phyloP scores from a whole-genome alignment of 1,140 invertebrate genomes.

The Brachionus angularis region DNA sequence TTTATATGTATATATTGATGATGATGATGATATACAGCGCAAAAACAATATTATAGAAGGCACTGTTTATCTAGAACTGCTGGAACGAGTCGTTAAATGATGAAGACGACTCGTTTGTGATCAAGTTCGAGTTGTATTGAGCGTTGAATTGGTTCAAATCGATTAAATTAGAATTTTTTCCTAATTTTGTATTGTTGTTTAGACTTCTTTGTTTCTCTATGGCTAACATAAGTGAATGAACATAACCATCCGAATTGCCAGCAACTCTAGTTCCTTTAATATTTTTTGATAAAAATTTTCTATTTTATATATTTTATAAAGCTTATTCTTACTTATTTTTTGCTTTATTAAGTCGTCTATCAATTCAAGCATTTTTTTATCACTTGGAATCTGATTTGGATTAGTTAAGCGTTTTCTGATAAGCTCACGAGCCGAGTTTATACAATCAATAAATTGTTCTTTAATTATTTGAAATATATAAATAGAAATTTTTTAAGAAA shows the following conservation, averaged over 20 bases:
- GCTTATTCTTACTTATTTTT: slow-evolving; percentile 38
- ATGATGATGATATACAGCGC: background rate
- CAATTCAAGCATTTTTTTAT: slow-evolving; percentile 23
- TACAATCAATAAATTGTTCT: slow-evolving; percentile 43
- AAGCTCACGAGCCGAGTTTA: slow-evolving; percentile 29
- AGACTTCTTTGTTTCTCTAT: slow-evolving; percentile 12
- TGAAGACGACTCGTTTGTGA: slow-evolving; percentile 1
- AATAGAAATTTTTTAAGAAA: background rate
- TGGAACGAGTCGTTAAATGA: slow-evolving; percentile 27
- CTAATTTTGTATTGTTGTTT: background rate
- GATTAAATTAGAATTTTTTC: slow-evolving; percentile 24
- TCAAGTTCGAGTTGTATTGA: background rate
- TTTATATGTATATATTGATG: background rate
- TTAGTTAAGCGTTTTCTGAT: slow-evolving; percentile 5
- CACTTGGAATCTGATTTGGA: slow-evolving; percentile 5
- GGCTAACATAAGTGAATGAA: slow-evolving; percentile 20
- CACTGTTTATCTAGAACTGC: too few relatives aligned
- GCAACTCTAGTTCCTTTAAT: slow-evolving; percentile 35
- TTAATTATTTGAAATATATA: background rate
- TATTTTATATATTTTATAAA: slow-evolving; percentile 9
- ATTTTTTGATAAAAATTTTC: too few relatives aligned
- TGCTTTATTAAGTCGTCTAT: slow-evolving; percentile 26
- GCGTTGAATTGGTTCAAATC: slow-evolving; percentile 23
- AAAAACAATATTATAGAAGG: slow-evolving; percentile 18
- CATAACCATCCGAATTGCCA: slow-evolving; percentile 38